Evolutionary conservation across 2,888 invertebrate species (phyloP).

Genomic region (Julus scanicus): DNA sequence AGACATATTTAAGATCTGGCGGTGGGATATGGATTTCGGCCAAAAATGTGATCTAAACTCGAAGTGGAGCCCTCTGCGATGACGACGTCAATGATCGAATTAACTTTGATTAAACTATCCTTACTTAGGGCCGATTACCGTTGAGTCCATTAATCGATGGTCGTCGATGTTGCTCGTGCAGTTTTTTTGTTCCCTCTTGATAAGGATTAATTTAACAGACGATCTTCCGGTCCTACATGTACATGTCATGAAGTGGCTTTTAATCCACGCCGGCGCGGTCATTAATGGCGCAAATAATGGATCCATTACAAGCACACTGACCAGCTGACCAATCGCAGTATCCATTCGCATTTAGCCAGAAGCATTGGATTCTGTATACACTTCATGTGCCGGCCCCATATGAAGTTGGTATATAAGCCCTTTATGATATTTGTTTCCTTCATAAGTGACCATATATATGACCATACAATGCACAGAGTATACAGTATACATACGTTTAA

Average conservation of each 20-base stretch:
- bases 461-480: too few relatives aligned
- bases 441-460: too few relatives aligned
- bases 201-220: not conserved
- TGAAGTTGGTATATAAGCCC: too few relatives aligned
- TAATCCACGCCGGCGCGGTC: conserved; percentile 12
- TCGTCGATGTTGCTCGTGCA: not conserved
- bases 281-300: conserved; percentile 15
- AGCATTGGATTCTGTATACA: not conserved
- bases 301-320: not conserved
- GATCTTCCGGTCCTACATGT: conserved; percentile 9
- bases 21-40: not conserved
- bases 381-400: too few relatives aligned
- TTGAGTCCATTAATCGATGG: not conserved
- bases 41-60: not conserved
- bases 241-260: not conserved
- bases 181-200: not conserved
- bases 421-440: too few relatives aligned
- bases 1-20: not conserved
- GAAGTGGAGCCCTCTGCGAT: not conserved
- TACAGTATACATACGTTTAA: too few relatives aligned
- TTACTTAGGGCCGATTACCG: not conserved
- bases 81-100: not conserved
- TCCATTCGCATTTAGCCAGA: not conserved
- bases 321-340: not conserved
- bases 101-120: not conserved